A percentile compares a stretch with the other conserved stretches of the same genome.
Conservation (phyloP, 1,140 invertebrate genomes). For the Meloidogyne floridensis region DNA sequence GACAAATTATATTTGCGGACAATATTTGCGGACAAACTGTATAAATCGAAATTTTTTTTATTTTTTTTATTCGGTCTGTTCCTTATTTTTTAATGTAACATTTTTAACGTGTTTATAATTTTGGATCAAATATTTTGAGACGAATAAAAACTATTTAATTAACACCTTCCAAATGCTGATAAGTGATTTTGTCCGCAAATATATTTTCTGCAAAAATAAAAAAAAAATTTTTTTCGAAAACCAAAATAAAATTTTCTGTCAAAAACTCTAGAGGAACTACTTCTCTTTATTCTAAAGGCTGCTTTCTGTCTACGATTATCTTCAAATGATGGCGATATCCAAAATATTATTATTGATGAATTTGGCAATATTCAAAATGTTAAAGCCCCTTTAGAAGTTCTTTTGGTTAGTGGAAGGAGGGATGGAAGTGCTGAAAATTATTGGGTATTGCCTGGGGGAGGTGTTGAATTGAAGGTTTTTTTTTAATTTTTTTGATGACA, state of each 20-base stretch:
- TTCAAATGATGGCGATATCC: not conserved
- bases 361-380: constrained; percentile 10
- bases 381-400: constrained; percentile 26
- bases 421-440: constrained; percentile 13
- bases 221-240: not conserved
- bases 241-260: not conserved
- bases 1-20: too few relatives aligned
- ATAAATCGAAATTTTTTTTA: too few relatives aligned
- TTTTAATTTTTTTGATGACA: too few relatives aligned
- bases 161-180: too few relatives aligned
- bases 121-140: too few relatives aligned
- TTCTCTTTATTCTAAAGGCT: constrained; percentile 15
- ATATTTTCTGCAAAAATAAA: not conserved
- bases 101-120: too few relatives aligned
- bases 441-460: constrained; percentile 29
- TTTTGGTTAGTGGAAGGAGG: constrained; percentile 26
- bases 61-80: too few relatives aligned
- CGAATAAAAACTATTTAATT: too few relatives aligned
- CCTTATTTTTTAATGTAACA: too few relatives aligned
- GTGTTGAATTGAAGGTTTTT: not conserved
- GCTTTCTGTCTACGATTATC: constrained; percentile 25
- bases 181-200: too few relatives aligned
- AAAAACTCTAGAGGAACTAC: not conserved
- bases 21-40: too few relatives aligned
- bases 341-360: not conserved